phyloP scores from a whole-genome alignment of 2,888 invertebrate species.

The Calliphora vomitoria region DNA sequence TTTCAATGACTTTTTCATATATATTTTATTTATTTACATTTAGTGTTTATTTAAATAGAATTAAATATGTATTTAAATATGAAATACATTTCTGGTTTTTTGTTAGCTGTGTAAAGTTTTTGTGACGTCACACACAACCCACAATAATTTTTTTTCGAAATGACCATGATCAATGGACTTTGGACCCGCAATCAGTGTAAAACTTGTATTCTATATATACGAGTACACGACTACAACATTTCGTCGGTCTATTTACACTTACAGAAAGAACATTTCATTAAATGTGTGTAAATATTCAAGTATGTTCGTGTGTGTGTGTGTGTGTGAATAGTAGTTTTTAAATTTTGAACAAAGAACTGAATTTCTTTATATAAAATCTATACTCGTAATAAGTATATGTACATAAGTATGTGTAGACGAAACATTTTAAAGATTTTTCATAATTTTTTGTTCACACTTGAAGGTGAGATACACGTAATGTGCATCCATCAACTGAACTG shows the following conservation, averaged over 20 bases:
- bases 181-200: conserved; percentile 50
- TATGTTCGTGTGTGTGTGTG: neutral
- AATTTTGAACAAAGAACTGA: conserved; percentile 33
- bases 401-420: neutral
- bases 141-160: conserved; percentile 23
- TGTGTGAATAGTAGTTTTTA: conserved; percentile 7
- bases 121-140: conserved; percentile 64
- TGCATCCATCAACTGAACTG: neutral
- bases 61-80: neutral
- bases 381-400: neutral
- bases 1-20: no score
- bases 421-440: conserved; percentile 3
- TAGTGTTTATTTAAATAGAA: neutral
- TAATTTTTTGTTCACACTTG: neutral
- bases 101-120: conserved; percentile 24
- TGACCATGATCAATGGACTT: conserved; percentile 65
- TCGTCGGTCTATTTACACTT: conserved; percentile 2
- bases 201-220: conserved; percentile 12
- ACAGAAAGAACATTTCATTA: neutral
- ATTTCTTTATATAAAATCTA: neutral
- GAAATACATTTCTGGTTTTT: conserved; percentile 51
- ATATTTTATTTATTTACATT: neutral
- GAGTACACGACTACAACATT: neutral
- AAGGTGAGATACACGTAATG: neutral
- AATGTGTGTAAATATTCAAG: neutral